Percentiles rank a stretch among this genome's conserved stretches.
Conservation (phyloP, 2,888 invertebrate species). For the Acanthosepion pharaonis region DNA sequence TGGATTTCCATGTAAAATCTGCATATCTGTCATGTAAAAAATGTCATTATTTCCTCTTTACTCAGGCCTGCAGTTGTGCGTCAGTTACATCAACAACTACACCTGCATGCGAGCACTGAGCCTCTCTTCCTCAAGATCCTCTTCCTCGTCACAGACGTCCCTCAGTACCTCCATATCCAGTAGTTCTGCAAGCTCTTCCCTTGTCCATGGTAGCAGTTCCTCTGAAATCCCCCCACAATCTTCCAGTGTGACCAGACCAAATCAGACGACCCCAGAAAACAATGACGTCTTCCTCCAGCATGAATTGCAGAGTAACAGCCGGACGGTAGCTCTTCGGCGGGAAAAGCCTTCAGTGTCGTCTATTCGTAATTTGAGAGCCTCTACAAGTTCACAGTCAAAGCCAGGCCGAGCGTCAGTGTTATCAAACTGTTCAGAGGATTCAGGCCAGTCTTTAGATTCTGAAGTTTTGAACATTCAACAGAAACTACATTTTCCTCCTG, state of each 20-base stretch:
- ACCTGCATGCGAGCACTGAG: constrained; percentile 64
- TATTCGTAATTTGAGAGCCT: neutral
- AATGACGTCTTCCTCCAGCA: neutral
- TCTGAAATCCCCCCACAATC: neutral
- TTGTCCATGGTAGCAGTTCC: constrained; percentile 47
- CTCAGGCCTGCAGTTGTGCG: constrained; percentile 62
- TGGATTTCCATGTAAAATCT: too few relatives aligned
- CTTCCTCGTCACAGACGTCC: constrained; percentile 52
- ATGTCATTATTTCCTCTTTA: neutral
- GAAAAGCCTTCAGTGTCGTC: neutral
- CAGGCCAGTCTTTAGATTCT: constrained; percentile 61
- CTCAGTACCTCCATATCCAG: constrained; percentile 36
- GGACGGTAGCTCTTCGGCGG: neutral
- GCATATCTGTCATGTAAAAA: too few relatives aligned
- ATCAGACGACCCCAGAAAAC: neutral
- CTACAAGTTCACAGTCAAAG: neutral
- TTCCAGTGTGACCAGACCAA: neutral
- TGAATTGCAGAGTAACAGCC: neutral
- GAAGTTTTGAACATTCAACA: constrained; percentile 70
- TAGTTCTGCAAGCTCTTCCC: constrained; percentile 47
- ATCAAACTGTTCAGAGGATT: constrained; percentile 56
- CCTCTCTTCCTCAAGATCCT: constrained; percentile 62
- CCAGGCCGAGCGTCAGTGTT: neutral
- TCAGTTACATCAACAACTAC: constrained; percentile 65
- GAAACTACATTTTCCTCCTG: constrained; percentile 66